A percentile compares a stretch with the other conserved stretches of the same genome.
Evolutionary conservation across 2,888 invertebrate genomes (phyloP).

Genomic region (Aethes cnicana): DNA sequence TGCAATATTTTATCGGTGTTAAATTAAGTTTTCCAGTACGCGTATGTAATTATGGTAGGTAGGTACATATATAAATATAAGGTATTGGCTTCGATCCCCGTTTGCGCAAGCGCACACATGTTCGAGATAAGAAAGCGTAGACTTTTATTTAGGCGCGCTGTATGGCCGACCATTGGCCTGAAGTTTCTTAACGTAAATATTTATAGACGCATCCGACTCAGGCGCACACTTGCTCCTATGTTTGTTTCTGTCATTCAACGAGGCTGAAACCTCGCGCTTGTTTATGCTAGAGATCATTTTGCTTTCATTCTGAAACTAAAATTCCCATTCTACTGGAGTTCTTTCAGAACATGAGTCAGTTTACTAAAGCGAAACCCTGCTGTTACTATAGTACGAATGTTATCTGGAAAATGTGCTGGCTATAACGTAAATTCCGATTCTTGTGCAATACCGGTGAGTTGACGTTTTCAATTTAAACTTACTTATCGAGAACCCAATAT

Average conservation of each 20-base stretch:
- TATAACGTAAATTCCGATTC: background rate
- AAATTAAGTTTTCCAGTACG: constrained; percentile 24
- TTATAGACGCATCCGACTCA: constrained; percentile 68
- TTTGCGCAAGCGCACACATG: constrained; percentile 74
- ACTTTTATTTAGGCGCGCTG: constrained; percentile 71
- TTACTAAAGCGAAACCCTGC: too few species aligned
- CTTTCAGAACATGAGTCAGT: background rate
- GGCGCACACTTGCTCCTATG: constrained; percentile 73
- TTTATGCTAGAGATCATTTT: constrained; percentile 34
- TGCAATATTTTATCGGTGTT: constrained; percentile 20
- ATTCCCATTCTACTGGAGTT: constrained; percentile 3
- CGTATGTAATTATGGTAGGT: background rate
- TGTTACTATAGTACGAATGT: background rate
- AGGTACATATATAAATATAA: constrained; percentile 37
- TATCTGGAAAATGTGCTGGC: constrained; percentile 1
- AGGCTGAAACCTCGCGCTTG: constrained; percentile 37
- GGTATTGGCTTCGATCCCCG: constrained; percentile 45
- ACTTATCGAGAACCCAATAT: background rate
- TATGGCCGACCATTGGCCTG: constrained; percentile 76
- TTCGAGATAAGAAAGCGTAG: constrained; percentile 76
- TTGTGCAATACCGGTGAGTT: background rate
- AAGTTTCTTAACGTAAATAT: constrained; percentile 80
- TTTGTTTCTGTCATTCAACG: constrained; percentile 80
- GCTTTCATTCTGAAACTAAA: constrained; percentile 50
- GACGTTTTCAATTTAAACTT: background rate